Evolutionary conservation across 2,113 vertebrate genomes (phyloP).

Genomic region (Deroptyus accipitrinus): DNA sequence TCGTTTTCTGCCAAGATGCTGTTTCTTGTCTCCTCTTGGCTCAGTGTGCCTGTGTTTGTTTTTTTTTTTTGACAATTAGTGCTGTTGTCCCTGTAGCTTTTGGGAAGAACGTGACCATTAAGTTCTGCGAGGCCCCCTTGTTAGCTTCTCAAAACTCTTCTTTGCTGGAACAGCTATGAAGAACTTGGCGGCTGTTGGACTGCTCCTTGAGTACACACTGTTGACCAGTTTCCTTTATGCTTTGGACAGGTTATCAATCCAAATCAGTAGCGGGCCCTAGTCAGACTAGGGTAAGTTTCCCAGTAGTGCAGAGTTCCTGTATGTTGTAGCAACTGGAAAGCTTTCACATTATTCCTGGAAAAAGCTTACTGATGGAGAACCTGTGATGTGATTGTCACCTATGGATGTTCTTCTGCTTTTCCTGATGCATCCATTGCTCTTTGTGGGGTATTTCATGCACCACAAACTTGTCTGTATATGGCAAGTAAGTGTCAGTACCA

Average conservation of each 20-base stretch:
- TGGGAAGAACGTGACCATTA: neutral
- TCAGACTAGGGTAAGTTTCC: neutral
- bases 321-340: neutral
- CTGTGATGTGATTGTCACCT: neutral
- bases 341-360: neutral
- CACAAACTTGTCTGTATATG: neutral
- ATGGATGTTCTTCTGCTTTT: neutral
- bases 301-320: neutral
- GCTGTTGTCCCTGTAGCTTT: neutral
- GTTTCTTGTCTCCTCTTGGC: slow-evolving; percentile 47
- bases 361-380: neutral
- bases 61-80: neutral
- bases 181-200: neutral
- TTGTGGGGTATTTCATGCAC: neutral
- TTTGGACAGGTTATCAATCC: neutral
- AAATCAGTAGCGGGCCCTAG: neutral
- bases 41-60: neutral
- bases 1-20: slow-evolving; percentile 38
- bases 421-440: neutral
- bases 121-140: slow-evolving; percentile 19
- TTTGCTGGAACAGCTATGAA: neutral
- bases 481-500: neutral
- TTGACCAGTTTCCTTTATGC: neutral
- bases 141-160: neutral
- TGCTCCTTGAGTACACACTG: neutral